Evolutionary conservation across 1,140 invertebrate species (phyloP), one percentile per base, ranked within the genome.

Genomic region (Pachypeltis micranthus): DNA sequence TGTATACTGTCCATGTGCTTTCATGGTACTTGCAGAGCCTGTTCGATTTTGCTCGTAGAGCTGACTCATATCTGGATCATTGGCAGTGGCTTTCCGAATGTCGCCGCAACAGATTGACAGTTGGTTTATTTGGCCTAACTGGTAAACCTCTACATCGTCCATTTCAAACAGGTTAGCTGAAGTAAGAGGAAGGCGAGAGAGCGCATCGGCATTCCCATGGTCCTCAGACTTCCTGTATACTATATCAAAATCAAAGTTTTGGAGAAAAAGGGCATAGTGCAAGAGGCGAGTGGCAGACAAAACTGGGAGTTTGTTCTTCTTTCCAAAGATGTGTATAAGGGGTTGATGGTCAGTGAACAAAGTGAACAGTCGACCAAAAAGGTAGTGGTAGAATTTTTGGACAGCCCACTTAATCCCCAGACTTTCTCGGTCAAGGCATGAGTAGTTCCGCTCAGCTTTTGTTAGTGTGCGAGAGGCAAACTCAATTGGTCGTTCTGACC

Each of bases 311-410:
- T 68, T 63, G 60, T 70, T 70, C n/a, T 72, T 67, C 29, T 65
- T 44, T 19, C 69, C 66, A 67, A 80, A 79, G 57, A 80, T 72
- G 14, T 65, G 34, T 1, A 75, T 47, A 16, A 81, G 65, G 4
- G 78, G 77, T 59, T 75, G 69, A 64, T 80, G 75, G 65, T 81
- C 79, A 1, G 76, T 78, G 23, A 67, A 62, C 19, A 78, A 69
- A 14, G 65, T 60, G 64, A 76, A 76, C 62, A 72, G 65, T 60
- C 69, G 67, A 56, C 74, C 79, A 68, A 69, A 76, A 2, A 81
- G 51, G 31, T 39, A 39, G 16, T 39, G 31, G 31, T 10, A 39
- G 31, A 39, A 39, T 16, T 39, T 39, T 7, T 39, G 31, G 16
- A 39, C 31, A 39, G 7, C 31, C 31, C 31, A 39, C 31, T 39